Evolutionary conservation across 2,888 invertebrate genomes (phyloP), one percentile per base, ranked within the genome.

Genomic region (Bombyx huttoni): DNA sequence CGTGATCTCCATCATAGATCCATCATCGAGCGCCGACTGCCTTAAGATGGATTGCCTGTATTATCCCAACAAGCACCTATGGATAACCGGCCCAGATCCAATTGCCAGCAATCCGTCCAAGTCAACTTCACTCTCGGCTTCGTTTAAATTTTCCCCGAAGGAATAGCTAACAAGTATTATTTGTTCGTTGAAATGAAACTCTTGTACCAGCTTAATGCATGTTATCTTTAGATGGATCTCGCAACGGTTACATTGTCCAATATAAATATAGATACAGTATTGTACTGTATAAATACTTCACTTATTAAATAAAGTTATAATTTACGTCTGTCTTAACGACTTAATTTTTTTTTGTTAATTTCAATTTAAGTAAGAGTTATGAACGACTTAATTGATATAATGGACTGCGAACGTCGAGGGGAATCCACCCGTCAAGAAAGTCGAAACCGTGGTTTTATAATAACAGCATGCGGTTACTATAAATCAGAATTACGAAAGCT

Each of bases 1-100:
- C 85, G 84, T 81, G 81, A 83, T 78, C 77, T 67, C 76, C 84
- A 82, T 86, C 84, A 78, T 73, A 75, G 79, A 78, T 82, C 84
- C 80, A 82, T 83, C 85, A 82, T 76, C 75, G 72, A 67, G 67
- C 65, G 68, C 63, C 61, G 69, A 71, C 72, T 70, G 73, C 69
- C 68, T 65, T 68, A 75, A 81, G 86, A 88, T 81, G 78, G 83
- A 86, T 85, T 73, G 78, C 77, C 68, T 70, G 70, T 75, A 81
- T 84, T 84, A 84, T 80, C 75, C 76, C 78, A 73, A 78, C 80
- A 76, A 80, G 74, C 78, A 73, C 74, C 77, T 68, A 64, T 59
- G 67, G 63, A 74, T 69, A 72, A 70, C 71, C 66, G 68, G 62
- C 68, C 61, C 66, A 70, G 70, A 75, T 75, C 70, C 75, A 79